A percentile compares a stretch with the other conserved stretches of the same genome.
phyloP scores from a whole-genome alignment of 1,140 invertebrate genomes.

The Aphelenchoides avenae region DNA sequence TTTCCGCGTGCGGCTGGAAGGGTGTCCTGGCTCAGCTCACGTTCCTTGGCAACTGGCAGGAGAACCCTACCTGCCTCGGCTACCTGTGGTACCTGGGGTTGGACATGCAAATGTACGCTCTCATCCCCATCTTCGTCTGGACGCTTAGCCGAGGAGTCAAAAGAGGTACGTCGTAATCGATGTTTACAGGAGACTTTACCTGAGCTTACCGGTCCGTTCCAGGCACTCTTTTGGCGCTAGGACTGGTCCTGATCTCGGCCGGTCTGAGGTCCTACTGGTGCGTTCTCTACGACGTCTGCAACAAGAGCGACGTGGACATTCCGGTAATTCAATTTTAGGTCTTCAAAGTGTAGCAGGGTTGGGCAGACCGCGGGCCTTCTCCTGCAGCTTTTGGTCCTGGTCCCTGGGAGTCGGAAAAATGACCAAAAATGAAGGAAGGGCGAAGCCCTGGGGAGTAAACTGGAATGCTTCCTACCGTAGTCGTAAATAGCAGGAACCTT shows the following conservation, averaged over 20 bases:
- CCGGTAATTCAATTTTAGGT: constrained; percentile 34
- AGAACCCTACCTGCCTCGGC: constrained; percentile 55
- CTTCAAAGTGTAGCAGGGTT: neutral
- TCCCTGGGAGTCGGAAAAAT: no score
- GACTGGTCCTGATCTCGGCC: constrained; percentile 33
- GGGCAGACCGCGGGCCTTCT: no score
- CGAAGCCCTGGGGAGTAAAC: no score
- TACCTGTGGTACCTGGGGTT: constrained; percentile 58
- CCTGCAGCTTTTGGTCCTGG: no score
- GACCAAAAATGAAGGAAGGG: no score
- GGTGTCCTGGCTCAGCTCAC: constrained; percentile 47
- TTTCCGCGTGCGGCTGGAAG: constrained; percentile 40
- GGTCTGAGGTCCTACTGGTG: constrained; percentile 48
- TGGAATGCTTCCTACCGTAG: no score
- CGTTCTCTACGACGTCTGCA: constrained; percentile 49
- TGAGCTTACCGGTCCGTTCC: no score
- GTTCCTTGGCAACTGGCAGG: constrained; percentile 46
- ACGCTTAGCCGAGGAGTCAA: constrained; percentile 32
- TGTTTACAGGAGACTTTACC: no score
- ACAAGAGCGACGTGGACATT: constrained; percentile 57
- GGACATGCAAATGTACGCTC: constrained; percentile 54
- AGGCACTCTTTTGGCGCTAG: constrained; percentile 24
- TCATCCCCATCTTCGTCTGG: constrained; percentile 49
- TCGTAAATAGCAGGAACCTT: no score
- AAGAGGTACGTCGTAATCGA: no score